These are phyloP conservation scores for Siniperca undulata DNA, from an alignment of 2,797 vertebrate genomes.

Conservation along the genomic window DNA sequence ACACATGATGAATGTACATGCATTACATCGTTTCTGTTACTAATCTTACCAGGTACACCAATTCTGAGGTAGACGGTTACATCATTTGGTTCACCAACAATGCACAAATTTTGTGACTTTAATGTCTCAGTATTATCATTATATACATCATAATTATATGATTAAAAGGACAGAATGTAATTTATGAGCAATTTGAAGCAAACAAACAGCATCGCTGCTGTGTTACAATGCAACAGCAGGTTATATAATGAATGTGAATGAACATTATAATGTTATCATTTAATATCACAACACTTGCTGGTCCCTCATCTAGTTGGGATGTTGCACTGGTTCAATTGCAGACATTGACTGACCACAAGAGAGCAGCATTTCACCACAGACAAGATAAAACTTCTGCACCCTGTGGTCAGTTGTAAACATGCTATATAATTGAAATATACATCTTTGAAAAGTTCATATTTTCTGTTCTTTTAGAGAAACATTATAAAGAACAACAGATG, in stretches of 20 bases:
- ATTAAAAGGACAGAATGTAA: not conserved
- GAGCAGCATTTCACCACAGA: conserved; percentile 56
- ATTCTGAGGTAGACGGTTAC: not conserved
- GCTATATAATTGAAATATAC: not conserved
- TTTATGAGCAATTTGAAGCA: not conserved
- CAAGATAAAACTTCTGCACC: not conserved
- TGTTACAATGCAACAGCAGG: not conserved
- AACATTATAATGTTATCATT: not conserved
- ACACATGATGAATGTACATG: not conserved
- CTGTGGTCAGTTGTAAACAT: not conserved
- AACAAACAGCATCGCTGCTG: not conserved
- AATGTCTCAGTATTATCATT: not conserved
- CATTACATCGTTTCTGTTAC: not conserved
- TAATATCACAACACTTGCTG: not conserved
- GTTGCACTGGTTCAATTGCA: not conserved
- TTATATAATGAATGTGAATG: not conserved
- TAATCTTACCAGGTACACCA: not conserved
- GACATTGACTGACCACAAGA: conserved; percentile 46
- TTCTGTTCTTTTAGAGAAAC: not conserved
- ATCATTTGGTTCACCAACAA: not conserved
- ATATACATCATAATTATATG: not conserved
- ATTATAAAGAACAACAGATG: not conserved
- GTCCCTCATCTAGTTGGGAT: not conserved
- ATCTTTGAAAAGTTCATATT: not conserved
- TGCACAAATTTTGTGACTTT: not conserved